These are phyloP conservation scores for Drosophila punjabiensis DNA, from an alignment of 1,140 invertebrate genomes.

Conservation along the genomic window DNA sequence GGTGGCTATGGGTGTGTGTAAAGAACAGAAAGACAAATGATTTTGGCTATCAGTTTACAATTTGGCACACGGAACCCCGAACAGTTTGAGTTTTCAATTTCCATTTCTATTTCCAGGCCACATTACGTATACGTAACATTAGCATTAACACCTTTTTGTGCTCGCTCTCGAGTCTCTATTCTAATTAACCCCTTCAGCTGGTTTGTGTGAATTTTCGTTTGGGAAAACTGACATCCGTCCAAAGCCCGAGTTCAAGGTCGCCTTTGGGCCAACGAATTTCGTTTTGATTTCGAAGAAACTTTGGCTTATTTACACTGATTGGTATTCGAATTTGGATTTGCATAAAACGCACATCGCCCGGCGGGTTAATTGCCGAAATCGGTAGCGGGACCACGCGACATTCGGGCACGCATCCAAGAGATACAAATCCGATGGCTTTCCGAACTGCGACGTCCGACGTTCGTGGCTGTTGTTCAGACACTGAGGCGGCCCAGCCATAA, in stretches of 20 bases:
- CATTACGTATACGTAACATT: conserved; percentile 68
- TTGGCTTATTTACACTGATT: conserved; percentile 30
- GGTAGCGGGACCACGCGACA: conserved; percentile 21
- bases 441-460: conserved; percentile 46
- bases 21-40: conserved; percentile 2
- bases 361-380: conserved; percentile 38
- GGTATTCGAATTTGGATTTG: conserved; percentile 30
- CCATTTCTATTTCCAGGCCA: conserved; percentile 37
- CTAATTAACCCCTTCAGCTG: conserved; percentile 20
- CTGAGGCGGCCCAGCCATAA: conserved; percentile 59
- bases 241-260: conserved; percentile 41
- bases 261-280: conserved; percentile 1
- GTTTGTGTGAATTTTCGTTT: conserved; percentile 29
- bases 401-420: conserved; percentile 36
- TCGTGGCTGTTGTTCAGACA: conserved; percentile 69
- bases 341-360: conserved; percentile 35
- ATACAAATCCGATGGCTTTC: conserved; percentile 22
- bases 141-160: conserved; percentile 59
- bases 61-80: conserved; percentile 14
- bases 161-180: conserved; percentile 17
- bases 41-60: conserved; percentile 54
- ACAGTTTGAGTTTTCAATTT: conserved; percentile 38
- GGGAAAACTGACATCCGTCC: conserved; percentile 51
- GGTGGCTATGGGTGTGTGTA: neutral
- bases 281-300: conserved; percentile 25